phyloP scores from a whole-genome alignment of 2,888 invertebrate species.

The Tigriopus californicus region DNA sequence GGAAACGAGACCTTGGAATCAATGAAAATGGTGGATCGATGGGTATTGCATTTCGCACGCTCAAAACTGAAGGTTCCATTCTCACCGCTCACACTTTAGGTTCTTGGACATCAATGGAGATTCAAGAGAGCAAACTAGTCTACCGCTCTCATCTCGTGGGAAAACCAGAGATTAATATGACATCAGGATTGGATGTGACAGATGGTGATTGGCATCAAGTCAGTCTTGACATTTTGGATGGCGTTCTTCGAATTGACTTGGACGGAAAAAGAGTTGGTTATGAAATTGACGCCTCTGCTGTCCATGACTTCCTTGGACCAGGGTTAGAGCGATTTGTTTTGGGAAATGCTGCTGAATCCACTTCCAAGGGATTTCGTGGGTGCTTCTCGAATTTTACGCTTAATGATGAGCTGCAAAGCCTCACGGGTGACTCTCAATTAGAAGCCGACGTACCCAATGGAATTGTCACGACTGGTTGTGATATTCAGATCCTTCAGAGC shows the following conservation, averaged over 20 bases:
- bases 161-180: conserved; percentile 6
- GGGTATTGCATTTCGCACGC: background rate
- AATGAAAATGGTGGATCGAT: background rate
- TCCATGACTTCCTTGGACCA: conserved; percentile 80
- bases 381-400: conserved; percentile 74
- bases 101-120: background rate
- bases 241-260: conserved; percentile 46
- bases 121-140: background rate
- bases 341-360: conserved; percentile 37
- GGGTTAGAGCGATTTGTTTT: conserved; percentile 60
- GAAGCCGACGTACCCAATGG: conserved; percentile 19
- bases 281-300: conserved; percentile 62
- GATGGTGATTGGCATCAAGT: conserved; percentile 82
- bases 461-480: conserved; percentile 1
- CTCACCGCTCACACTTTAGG: background rate
- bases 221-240: conserved; percentile 43
- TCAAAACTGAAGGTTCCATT: background rate
- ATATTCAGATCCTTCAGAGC: background rate
- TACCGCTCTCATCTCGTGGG: background rate
- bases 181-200: conserved; percentile 30
- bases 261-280: conserved; percentile 55
- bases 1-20: background rate
- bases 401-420: conserved; percentile 71
- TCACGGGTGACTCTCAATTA: conserved; percentile 37
- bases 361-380: conserved; percentile 52